These are phyloP conservation scores for Catharus minimus DNA, from an alignment of 2,113 vertebrate genomes.

Conservation along the genomic window DNA sequence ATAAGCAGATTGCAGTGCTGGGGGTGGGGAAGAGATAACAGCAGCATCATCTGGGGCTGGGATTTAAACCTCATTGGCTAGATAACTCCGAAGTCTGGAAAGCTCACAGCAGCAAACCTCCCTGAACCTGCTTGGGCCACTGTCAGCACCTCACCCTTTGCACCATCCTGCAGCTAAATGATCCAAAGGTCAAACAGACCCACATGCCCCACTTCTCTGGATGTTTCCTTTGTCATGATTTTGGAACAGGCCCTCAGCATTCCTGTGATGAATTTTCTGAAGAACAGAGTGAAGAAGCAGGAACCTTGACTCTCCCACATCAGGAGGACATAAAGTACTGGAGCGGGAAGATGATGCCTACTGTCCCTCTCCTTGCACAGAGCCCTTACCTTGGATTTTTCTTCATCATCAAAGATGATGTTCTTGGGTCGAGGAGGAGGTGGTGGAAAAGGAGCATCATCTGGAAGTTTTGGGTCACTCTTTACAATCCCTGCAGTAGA, in stretches of 20 bases:
- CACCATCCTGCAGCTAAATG: neutral
- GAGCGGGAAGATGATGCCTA: neutral
- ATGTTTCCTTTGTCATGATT: neutral
- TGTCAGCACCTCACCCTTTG: neutral
- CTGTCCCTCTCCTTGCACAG: neutral
- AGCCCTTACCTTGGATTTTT: slow-evolving; percentile 92
- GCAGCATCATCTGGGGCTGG: neutral
- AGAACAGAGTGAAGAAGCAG: neutral
- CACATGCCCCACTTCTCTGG: neutral
- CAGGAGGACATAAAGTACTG: neutral
- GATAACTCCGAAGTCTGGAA: neutral
- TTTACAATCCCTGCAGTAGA: slow-evolving; percentile 89
- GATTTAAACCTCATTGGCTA: neutral
- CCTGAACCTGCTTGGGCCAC: neutral
- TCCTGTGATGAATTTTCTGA: neutral
- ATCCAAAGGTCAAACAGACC: slow-evolving; percentile 6
- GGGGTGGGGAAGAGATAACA: neutral
- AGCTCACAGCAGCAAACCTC: neutral
- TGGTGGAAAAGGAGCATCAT: slow-evolving; percentile 78
- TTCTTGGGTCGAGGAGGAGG: slow-evolving; percentile 87
- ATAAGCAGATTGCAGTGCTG: neutral
- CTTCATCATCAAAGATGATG: slow-evolving; percentile 94
- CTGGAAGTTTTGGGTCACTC: slow-evolving; percentile 87
- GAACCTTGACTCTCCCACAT: neutral
- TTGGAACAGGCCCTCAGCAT: neutral